A percentile compares a stretch with the other conserved stretches of the same genome.
These are phyloP conservation scores for Thomomys bottae DNA, from an alignment of 2,113 vertebrate species.

Conservation along the genomic window DNA sequence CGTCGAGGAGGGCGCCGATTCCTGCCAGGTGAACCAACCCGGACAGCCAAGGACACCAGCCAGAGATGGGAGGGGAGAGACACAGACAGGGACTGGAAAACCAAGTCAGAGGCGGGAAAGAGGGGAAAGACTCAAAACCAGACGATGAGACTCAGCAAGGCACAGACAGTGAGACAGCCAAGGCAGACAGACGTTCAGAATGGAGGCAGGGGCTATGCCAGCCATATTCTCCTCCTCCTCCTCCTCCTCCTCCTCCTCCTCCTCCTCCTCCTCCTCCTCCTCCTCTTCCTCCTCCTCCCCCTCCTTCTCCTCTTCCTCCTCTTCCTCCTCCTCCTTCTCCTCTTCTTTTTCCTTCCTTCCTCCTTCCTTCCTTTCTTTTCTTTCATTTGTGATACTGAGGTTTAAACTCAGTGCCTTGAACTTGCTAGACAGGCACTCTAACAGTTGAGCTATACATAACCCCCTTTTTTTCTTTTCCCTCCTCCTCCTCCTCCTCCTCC, in stretches of 20 bases:
- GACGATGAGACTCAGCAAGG: neutral
- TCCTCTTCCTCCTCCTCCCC: too few relatives aligned
- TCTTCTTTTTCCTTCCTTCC: neutral
- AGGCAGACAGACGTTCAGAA: neutral
- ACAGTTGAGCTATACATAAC: too few relatives aligned
- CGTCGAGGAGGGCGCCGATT: slow-evolving; percentile 87
- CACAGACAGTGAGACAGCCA: neutral
- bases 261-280: neutral
- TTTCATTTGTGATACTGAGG: too few relatives aligned
- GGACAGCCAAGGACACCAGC: rapidly evolving
- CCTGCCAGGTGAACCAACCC: slow-evolving; percentile 88
- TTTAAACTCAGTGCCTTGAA: too few relatives aligned
- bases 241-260: too few relatives aligned
- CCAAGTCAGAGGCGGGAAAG: neutral
- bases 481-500: too few relatives aligned
- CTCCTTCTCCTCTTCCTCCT: too few relatives aligned
- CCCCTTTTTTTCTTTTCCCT: too few relatives aligned
- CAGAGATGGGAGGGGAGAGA: neutral
- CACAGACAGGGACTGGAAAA: neutral
- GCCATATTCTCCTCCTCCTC: too few relatives aligned
- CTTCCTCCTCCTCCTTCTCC: too few relatives aligned
- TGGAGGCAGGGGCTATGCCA: neutral
- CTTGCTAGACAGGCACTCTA: too few relatives aligned
- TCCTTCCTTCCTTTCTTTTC: too few relatives aligned
- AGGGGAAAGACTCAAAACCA: neutral